Evolutionary conservation across 2,113 vertebrate species (phyloP).

Genomic region (Nanorana parkeri): DNA sequence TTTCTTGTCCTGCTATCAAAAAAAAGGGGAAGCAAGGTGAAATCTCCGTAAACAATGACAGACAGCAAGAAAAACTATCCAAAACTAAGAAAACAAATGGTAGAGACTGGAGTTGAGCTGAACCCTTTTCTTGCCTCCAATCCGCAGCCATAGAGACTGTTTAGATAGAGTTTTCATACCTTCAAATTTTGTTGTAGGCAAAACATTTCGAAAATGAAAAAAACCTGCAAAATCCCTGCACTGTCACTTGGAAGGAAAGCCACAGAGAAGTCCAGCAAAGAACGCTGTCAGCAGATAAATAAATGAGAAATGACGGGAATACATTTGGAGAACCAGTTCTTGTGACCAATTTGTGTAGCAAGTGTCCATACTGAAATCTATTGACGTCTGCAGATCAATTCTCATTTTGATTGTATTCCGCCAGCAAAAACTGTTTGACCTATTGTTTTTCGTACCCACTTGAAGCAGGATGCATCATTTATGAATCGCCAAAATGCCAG

Average conservation of each 20-base stretch:
- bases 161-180: no score
- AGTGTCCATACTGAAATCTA: conserved; percentile 67
- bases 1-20: no score
- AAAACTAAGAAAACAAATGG: no score
- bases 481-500: no score
- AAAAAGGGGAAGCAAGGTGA: no score
- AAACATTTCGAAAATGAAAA: no score
- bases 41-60: no score
- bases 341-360: conserved; percentile 76
- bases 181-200: no score
- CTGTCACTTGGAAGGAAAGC: conserved; percentile 58
- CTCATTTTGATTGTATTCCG: conserved; percentile 84
- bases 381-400: conserved; percentile 83
- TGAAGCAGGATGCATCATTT: conserved; percentile 52
- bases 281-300: conserved; percentile 72
- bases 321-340: conserved; percentile 68
- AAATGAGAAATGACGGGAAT: conserved; percentile 73
- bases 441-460: conserved; percentile 71
- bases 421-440: conserved; percentile 82
- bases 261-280: conserved; percentile 65
- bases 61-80: no score
- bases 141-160: no score
- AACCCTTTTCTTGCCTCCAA: no score
- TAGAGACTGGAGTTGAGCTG: no score
- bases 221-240: neutral